phyloP scores from a whole-genome alignment of 2,113 vertebrate species.

The Bubalus kerabau region DNA sequence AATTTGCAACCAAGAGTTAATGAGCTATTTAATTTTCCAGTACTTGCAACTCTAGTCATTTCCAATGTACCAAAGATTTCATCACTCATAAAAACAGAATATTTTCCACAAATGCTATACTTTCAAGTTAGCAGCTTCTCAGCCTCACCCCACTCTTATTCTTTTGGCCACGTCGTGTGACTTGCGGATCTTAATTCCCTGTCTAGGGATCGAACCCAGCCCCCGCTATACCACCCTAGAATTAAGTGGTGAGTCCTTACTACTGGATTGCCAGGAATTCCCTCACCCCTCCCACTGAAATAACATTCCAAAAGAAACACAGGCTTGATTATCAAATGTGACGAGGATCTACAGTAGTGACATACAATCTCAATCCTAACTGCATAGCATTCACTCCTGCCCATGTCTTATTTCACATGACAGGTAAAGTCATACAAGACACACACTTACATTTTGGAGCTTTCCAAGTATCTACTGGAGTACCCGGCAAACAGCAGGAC shows the following conservation, averaged over 20 bases:
- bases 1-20: not conserved
- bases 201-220: not conserved
- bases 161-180: accelerated
- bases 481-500: not conserved
- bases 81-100: not conserved
- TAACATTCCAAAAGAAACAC: not conserved
- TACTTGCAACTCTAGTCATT: not conserved
- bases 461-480: not conserved
- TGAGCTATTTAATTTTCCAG: not conserved
- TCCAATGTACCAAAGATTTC: not conserved
- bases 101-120: not conserved
- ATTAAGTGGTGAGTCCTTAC: not conserved
- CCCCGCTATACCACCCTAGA: not conserved
- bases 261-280: not conserved
- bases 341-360: not conserved
- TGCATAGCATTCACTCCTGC: not conserved
- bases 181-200: not conserved
- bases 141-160: not conserved
- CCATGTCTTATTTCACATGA: not conserved
- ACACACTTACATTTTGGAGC: not conserved
- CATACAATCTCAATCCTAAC: not conserved
- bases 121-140: not conserved
- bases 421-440: not conserved
- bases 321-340: not conserved
- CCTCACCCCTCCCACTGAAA: not conserved